Evolutionary conservation across 2,888 invertebrate genomes (phyloP), one percentile per base, ranked within the genome.

Genomic region (Acrobeloides nanus): DNA sequence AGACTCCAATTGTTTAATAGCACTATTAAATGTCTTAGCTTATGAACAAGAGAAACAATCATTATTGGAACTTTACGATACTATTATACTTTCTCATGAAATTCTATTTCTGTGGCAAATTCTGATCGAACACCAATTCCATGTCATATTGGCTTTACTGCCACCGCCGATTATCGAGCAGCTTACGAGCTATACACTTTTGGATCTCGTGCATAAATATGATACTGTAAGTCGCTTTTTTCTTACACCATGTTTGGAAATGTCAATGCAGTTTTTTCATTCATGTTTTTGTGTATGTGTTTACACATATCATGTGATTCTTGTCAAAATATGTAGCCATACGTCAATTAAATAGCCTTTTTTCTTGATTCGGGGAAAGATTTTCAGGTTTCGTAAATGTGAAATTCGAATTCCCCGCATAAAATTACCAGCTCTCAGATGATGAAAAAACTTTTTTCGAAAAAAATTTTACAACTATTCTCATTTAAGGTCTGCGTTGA

Each of bases 61-160:
- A 0, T 57, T 78, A 43, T 67, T 73, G 38, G 68, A 74, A 32
- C 54, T 78, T 3, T 66, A 73, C 53, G 72, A 69, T 4, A 55
- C 78, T 37, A 55, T 78, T 76, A 82, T 80, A 51, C 83, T 86
- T 73, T 82, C 85, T 1, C 84, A 86, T 72, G 92, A 95, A 79
- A 86, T 90, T 63, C 78, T 97, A 39, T 86, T 86, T 15, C 78
- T 97, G 35, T 92, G 93, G 90, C 86, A 86, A 74, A 84, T 93
- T 44, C 78, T 93, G 4, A 85, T 85, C 66, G 88, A 89, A 70
- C 90, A 93, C 75, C 87, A 89, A 73, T 84, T 93, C 73, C 85
- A 87, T 70, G 80, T 84, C 34, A 81, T 89, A 48, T 67, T 75
- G n/a, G 52, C 63, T 3, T 57, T 62, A 17, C 62, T 78, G 24